Percentiles rank a stretch among this genome's conserved stretches.
phyloP scores from a whole-genome alignment of 2,888 invertebrate species.

The Brachynemurus nebulosus region DNA sequence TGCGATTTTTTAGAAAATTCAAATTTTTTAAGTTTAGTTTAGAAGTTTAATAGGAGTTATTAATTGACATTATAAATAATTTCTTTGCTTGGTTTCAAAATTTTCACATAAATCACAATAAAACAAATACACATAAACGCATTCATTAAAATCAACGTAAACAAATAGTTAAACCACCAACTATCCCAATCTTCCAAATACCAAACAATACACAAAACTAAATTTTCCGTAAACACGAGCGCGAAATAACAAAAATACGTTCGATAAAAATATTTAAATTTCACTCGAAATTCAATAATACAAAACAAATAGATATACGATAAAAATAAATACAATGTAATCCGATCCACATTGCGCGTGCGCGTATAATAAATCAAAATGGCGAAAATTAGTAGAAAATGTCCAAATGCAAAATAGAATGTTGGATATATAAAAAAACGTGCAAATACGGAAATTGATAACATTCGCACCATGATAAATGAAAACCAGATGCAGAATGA shows the following conservation, averaged over 20 bases:
- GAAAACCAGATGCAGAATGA: conserved; percentile 65
- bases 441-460: conserved; percentile 54
- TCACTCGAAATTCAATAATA: conserved; percentile 64
- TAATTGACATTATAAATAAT: conserved; percentile 20
- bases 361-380: conserved; percentile 51
- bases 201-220: conserved; percentile 58
- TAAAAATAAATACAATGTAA: conserved; percentile 51
- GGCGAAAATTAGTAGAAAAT: conserved; percentile 50
- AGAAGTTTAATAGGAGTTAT: no score
- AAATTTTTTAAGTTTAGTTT: no score
- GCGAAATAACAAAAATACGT: conserved; percentile 56
- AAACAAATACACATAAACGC: conserved; percentile 43
- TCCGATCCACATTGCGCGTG: conserved; percentile 36
- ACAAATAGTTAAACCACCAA: conserved; percentile 58
- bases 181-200: conserved; percentile 40
- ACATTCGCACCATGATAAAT: conserved; percentile 55
- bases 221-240: conserved; percentile 50
- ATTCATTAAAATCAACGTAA: conserved; percentile 45
- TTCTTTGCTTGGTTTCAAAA: conserved; percentile 44
- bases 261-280: conserved; percentile 55
- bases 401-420: conserved; percentile 42
- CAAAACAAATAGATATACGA: conserved; percentile 62
- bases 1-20: no score
- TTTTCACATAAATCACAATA: conserved; percentile 45
- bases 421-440: conserved; percentile 49